Base-by-base conservation (phyloP, 2,888 invertebrate genomes). In the Melanostoma mellinum region DNA sequence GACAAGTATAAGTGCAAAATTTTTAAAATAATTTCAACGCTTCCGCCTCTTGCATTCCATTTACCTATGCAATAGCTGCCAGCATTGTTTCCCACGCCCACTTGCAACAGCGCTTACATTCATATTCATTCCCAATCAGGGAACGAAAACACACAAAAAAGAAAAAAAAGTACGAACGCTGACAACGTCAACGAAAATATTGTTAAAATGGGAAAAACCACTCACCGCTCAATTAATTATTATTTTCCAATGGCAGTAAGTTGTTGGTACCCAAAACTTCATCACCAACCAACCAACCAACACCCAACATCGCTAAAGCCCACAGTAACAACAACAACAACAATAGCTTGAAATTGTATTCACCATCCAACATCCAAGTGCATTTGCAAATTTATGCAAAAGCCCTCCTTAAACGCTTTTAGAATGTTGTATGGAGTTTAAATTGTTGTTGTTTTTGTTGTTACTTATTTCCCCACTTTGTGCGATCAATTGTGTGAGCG, bases 211-310 rank as follows among this genome's bases (percentile, higher is more conserved):
- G 84, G 73, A 61, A 84, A 84, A 84, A 79, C 84, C 84, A 79
- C 84, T 84, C 84, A 79, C 71, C 79, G 84, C 84, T 84, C 84
- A 84, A 84, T 84, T 84, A 84, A 84, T 84, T 84, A 84, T 84
- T 84, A 84, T 75, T 84, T 84, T 79, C 78, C 78, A 68, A 79
- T 84, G 84, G 80, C 72, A 72, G 76, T 63, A 50, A 63, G 50
- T 63, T 63, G 63, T 72, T 69, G 69, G 61, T 35, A 6, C 53
- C 20, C 55, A 8, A 42, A 58, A 9, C 32, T 48, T 38, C 32
- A 9, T 50, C 53, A 53, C 33, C 71, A 33, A 38, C 56, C 40
- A 40, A 42, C 42, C 30, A 44, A 63, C 48, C 61, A 63, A 48
- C 61, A 63, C 52, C 53, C 44, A 48, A 40, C 61, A 52, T 3